Percentiles rank a stretch among this genome's conserved stretches.
Evolutionary conservation across 2,888 invertebrate species (phyloP).

Genomic region (Leucoma salicis): DNA sequence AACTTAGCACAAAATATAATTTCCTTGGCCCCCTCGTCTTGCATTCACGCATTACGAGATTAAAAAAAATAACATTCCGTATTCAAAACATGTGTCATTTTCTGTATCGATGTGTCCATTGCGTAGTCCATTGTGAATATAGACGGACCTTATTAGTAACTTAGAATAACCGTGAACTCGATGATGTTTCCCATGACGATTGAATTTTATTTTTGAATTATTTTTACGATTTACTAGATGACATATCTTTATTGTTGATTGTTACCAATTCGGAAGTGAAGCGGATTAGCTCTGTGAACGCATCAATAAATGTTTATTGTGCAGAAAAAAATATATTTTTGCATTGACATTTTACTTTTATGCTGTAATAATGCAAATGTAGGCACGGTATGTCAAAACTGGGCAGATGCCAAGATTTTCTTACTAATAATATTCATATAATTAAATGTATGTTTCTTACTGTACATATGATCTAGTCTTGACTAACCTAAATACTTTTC

Average conservation of each 20-base stretch:
- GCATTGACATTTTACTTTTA: constrained; percentile 7
- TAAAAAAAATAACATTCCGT: constrained; percentile 59
- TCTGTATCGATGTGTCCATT: constrained; percentile 68
- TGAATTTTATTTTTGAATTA: constrained; percentile 62
- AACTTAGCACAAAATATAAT: constrained; percentile 70
- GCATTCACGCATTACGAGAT: constrained; percentile 41
- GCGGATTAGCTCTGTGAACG: constrained; percentile 68
- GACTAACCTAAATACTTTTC: too few relatives aligned
- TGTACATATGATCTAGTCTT: too few relatives aligned
- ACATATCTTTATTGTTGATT: constrained; percentile 46
- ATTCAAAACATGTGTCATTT: constrained; percentile 80
- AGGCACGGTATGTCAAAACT: constrained; percentile 13
- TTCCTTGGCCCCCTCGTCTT: constrained; percentile 67
- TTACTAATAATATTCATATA: background rate
- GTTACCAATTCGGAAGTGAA: constrained; percentile 62
- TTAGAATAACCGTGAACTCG: constrained; percentile 59
- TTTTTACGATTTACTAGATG: constrained; percentile 61
- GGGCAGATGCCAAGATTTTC: background rate
- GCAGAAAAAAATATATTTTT: constrained; percentile 20
- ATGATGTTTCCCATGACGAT: constrained; percentile 77
- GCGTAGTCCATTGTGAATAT: constrained; percentile 45
- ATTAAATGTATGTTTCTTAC: background rate
- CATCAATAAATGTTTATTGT: constrained; percentile 46
- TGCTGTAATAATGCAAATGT: constrained; percentile 15
- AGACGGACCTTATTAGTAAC: constrained; percentile 63